Percentiles rank a stretch among this genome's conserved stretches.
phyloP scores from a whole-genome alignment of 2,888 invertebrate genomes.

The Agapetus fuscipes region DNA sequence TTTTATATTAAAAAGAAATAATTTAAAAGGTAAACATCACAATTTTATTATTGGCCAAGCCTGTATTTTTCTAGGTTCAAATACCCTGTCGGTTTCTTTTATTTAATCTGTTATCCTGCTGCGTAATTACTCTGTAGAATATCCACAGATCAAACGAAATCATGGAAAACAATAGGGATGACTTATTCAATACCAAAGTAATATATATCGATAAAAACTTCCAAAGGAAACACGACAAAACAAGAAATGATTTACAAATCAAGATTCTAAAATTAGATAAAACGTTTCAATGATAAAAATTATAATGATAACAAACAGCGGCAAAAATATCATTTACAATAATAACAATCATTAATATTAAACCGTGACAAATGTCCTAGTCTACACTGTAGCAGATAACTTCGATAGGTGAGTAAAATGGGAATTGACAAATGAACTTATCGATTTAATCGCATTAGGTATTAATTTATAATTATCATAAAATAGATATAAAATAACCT shows the following conservation, averaged over 20 bases:
- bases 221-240: too few relatives aligned
- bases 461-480: constrained; percentile 4
- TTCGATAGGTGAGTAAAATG: constrained; percentile 15
- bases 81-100: constrained; percentile 22
- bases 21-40: constrained; percentile 16
- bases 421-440: constrained; percentile 21
- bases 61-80: constrained; percentile 21
- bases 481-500: constrained; percentile 4
- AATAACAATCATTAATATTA: too few relatives aligned
- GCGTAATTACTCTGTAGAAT: constrained; percentile 4
- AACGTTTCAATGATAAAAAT: too few relatives aligned
- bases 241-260: too few relatives aligned
- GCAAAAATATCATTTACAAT: constrained; percentile 15
- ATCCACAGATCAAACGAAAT: constrained; percentile 1
- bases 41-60: constrained; percentile 20
- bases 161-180: too few relatives aligned
- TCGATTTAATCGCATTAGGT: constrained; percentile 8
- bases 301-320: constrained; percentile 19
- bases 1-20: constrained; percentile 10
- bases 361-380: not conserved
- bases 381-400: not conserved
- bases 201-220: too few relatives aligned
- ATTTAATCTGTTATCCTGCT: constrained; percentile 2
- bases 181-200: too few relatives aligned
- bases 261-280: too few relatives aligned